Percentiles rank a stretch among this genome's conserved stretches.
These are phyloP conservation scores for Bombus difficillimus DNA, from an alignment of 1,140 invertebrate species.

Conservation along the genomic window DNA sequence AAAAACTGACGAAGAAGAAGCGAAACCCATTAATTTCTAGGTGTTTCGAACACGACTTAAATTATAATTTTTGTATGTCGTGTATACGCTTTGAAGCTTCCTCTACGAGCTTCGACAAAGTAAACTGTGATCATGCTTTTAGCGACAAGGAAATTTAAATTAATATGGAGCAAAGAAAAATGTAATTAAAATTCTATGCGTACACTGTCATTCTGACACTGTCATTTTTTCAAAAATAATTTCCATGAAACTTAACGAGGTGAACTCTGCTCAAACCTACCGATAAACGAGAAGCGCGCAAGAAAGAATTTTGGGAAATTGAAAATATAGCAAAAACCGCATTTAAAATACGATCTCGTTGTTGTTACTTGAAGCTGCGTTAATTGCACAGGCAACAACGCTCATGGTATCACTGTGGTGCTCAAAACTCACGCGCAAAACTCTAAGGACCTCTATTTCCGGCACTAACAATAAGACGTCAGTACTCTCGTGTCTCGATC, in stretches of 20 bases:
- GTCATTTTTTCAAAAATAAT: background rate
- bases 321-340: background rate
- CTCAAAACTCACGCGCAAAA: no score
- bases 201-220: background rate
- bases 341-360: background rate
- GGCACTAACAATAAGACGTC: no score
- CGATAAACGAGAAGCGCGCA: accelerated
- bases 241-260: background rate
- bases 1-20: background rate
- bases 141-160: background rate
- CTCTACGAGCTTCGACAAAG: no score
- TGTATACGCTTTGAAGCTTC: background rate
- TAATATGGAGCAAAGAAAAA: background rate
- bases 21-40: background rate
- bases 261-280: background rate
- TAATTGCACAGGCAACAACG: no score
- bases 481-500: background rate
- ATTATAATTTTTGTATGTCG: background rate
- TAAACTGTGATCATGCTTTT: background rate
- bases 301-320: no score
- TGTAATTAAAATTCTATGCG: background rate
- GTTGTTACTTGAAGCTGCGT: no score
- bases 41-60: background rate
- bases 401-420: no score
- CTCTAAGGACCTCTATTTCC: no score